Percentiles rank a stretch among this genome's conserved stretches.
phyloP scores from a whole-genome alignment of 2,797 vertebrate genomes.

The Liasis olivaceus region DNA sequence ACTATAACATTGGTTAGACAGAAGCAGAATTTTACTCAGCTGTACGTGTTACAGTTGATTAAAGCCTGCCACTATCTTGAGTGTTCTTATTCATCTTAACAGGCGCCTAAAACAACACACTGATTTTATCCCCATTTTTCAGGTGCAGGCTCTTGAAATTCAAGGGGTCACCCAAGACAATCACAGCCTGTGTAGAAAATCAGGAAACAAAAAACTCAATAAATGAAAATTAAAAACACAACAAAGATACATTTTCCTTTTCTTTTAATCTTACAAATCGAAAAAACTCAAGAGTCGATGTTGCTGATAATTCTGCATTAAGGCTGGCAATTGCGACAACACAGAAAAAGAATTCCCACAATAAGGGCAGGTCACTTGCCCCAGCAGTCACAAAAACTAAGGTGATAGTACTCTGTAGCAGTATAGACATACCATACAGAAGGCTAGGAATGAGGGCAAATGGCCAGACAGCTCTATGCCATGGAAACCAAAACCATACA shows the following conservation, averaged over 20 bases:
- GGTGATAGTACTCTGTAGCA: not conserved
- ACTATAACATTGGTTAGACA: not conserved
- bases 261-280: not conserved
- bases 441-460: not conserved
- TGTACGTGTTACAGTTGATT: not conserved
- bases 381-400: not conserved
- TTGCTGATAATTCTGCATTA: slow-evolving; percentile 1
- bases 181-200: not conserved
- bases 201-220: not conserved
- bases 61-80: not conserved
- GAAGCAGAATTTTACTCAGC: not conserved
- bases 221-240: slow-evolving; percentile 1
- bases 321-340: slow-evolving; percentile 1
- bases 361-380: not conserved
- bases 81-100: not conserved
- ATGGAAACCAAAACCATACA: not conserved
- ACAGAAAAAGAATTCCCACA: not conserved
- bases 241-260: not conserved
- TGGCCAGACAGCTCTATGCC: not conserved
- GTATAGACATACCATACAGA: not conserved
- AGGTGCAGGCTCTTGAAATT: not conserved
- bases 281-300: not conserved
- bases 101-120: not conserved
- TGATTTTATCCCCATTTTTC: not conserved
- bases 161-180: not conserved